Conservation (phyloP, 2,113 vertebrate genomes). For the Edolisoma coerulescens region DNA sequence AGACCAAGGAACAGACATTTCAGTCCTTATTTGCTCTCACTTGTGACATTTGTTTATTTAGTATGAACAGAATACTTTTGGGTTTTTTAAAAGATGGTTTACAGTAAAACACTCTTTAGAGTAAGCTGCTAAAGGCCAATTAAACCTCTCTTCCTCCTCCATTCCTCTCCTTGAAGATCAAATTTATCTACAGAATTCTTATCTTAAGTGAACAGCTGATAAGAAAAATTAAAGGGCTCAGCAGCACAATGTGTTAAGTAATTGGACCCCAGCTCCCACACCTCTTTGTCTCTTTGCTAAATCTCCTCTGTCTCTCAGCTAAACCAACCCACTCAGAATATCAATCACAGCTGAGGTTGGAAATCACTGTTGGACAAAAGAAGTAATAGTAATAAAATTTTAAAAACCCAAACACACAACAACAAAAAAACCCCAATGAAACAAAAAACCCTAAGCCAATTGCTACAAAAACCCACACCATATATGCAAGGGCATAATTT, state of each 20-base stretch:
- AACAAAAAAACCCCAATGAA: not conserved
- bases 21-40: not conserved
- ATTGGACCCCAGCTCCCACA: not conserved
- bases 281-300: not conserved
- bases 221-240: constrained; percentile 60
- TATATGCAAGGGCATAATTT: not conserved
- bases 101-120: constrained; percentile 42
- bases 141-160: not conserved
- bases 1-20: not conserved
- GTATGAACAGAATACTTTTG: not conserved
- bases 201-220: constrained; percentile 58
- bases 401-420: not conserved
- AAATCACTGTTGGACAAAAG: not conserved
- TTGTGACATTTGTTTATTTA: not conserved
- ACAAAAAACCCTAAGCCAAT: not conserved
- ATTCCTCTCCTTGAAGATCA: not conserved
- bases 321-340: not conserved
- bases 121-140: constrained; percentile 26
- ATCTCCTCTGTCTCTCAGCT: not conserved
- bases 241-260: constrained; percentile 17
- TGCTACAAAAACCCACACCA: not conserved
- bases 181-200: constrained; percentile 54
- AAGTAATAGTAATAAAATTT: not conserved
- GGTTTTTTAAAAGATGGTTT: not conserved
- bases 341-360: not conserved